Evolutionary conservation across 92 coral and sea anemone species (phyloP), one percentile per base, ranked within the genome.

Genomic region (Scolanthus callimorphus): DNA sequence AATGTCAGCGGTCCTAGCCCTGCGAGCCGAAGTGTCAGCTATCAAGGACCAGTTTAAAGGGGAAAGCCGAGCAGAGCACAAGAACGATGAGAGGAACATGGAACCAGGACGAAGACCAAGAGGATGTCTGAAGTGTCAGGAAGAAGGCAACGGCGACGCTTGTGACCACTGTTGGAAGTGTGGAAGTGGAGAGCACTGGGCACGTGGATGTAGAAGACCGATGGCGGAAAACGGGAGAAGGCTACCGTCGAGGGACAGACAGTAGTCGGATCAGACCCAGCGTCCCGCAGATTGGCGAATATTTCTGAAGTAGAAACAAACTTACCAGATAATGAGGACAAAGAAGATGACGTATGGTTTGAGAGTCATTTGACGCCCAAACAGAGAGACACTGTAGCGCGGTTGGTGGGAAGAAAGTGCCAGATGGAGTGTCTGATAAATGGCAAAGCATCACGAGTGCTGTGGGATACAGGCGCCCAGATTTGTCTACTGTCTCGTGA

Each of bases 391-490:
- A 34, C 41, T 34, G 41, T 34, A 34, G 41, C 41, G 41, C 15
- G 41, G 15, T 34, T 34, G 15, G 41, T 34, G 41, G 41, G 41
- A 6, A 34, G 41, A 6, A 34, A 34, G 41, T 34, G 41, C 41
- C 8, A 34, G 41, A 34, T 34, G 6, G 41, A 34, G 41, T 34
- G 41, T 34, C 41, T 34, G 41, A 34, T 34, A 34, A 34, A 34
- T 34, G 41, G 41, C 41, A 34, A 34, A 34, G 41, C 41, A 15
- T 34, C 41, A 34, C 6, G 15, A 34, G 41, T 15, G 6, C 41
- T 34, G 41, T 34, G 41, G 41, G 41, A 34, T 15, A 34, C 41
- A 34, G 41, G 41, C 41, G 41, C 41, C 41, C 41, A 34, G 41
- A 34, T 34, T 15, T 34, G 41, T 34, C 41, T 34, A 6, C 15